A percentile compares a stretch with the other conserved stretches of the same genome.
Conservation (phyloP, 1,140 invertebrate species). For the Acromyrmex charruanus region DNA sequence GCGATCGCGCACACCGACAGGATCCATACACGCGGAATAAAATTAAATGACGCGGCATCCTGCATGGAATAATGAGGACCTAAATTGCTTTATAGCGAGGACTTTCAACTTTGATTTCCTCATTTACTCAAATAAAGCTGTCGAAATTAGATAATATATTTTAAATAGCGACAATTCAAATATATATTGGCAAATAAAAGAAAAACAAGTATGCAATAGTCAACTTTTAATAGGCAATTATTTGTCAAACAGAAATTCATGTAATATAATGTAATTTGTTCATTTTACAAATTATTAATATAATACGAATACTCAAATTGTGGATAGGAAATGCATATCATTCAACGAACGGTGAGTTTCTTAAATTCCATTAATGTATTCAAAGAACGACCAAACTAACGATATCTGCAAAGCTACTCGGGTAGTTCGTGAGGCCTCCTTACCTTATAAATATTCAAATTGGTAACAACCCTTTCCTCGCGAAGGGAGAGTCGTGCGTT, state of each 20-base stretch:
- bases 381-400: conserved; percentile 64
- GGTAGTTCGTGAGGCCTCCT: conserved; percentile 69
- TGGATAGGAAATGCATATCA: conserved; percentile 29
- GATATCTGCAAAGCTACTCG: conserved; percentile 71
- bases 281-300: not conserved
- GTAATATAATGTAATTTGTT: not conserved
- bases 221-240: not conserved
- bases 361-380: conserved; percentile 69
- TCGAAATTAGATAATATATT: not conserved
- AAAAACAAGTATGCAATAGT: not conserved
- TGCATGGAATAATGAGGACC: conserved; percentile 19
- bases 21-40: conserved; percentile 22
- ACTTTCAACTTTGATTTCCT: conserved; percentile 34
- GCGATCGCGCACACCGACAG: conserved; percentile 14
- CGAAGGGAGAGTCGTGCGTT: conserved; percentile 68
- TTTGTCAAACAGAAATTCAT: not conserved
- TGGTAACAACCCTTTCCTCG: conserved; percentile 65
- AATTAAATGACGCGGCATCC: conserved; percentile 39
- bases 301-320: not conserved
- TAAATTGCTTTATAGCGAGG: not conserved
- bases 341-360: conserved; percentile 22
- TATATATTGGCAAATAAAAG: not conserved
- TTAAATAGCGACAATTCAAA: not conserved
- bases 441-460: conserved; percentile 81
- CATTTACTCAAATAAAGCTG: conserved; percentile 27